Conservation (phyloP, 1,140 invertebrate genomes). For the Penaeus chinensis region DNA sequence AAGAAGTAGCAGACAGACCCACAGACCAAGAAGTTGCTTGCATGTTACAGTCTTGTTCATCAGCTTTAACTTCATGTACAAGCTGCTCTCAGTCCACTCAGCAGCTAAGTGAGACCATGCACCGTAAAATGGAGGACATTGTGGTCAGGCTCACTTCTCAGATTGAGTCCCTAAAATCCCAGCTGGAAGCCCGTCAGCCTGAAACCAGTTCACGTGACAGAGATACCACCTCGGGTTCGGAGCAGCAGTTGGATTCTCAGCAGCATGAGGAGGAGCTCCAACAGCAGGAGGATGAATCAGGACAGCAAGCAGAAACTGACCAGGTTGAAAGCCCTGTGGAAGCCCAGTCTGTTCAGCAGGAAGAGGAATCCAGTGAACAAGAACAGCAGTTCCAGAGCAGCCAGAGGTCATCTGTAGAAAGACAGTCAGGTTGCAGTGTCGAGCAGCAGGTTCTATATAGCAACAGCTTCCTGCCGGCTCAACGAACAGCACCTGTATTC, state of each 20-base stretch:
- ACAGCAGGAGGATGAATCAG: neutral
- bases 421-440: neutral
- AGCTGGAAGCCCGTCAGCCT: slow-evolving; percentile 27
- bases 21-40: neutral
- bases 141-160: slow-evolving; percentile 29
- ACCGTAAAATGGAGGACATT: slow-evolving; percentile 50
- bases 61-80: neutral
- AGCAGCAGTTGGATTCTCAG: neutral
- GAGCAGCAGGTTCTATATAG: slow-evolving; percentile 41
- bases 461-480: slow-evolving; percentile 40
- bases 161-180: slow-evolving; percentile 35
- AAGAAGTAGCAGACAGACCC: neutral
- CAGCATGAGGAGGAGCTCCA: neutral
- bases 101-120: slow-evolving; percentile 36
- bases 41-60: slow-evolving; percentile 21
- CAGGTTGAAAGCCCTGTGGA: neutral
- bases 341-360: too few relatives aligned
- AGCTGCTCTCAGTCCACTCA: slow-evolving; percentile 39
- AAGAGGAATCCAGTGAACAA: too few relatives aligned
- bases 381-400: neutral
- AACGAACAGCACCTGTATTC: slow-evolving; percentile 44
- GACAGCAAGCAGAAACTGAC: neutral
- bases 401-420: neutral
- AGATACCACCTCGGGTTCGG: neutral
- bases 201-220: neutral